phyloP scores from a whole-genome alignment of 23 tunicate species.

The Phallusia fumigata region DNA sequence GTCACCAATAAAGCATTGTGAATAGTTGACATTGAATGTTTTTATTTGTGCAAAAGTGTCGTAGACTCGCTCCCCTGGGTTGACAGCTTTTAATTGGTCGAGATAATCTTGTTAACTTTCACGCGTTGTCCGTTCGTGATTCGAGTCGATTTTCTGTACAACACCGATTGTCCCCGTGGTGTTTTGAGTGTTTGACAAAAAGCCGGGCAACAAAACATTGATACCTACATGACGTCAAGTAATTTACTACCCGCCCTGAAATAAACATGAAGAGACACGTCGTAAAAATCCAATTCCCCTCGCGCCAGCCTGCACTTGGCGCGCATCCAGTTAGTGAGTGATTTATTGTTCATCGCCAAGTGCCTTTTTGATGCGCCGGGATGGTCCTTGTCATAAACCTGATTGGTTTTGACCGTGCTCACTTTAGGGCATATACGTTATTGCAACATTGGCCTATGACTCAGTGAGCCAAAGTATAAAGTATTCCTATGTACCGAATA shows the following conservation, averaged over 20 bases:
- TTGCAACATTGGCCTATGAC: background rate
- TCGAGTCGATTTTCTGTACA: too few species aligned
- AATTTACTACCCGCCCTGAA: background rate
- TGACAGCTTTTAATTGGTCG: too few species aligned
- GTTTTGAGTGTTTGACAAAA: too few species aligned
- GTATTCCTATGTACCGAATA: background rate
- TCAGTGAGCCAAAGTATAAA: background rate
- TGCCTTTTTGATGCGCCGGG: background rate
- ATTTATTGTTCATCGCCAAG: background rate
- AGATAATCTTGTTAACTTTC: too few species aligned
- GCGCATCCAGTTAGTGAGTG: background rate
- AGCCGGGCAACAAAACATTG: background rate
- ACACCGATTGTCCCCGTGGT: too few species aligned
- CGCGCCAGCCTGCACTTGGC: background rate
- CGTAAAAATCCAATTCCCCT: constrained; percentile 4
- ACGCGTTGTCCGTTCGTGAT: too few species aligned
- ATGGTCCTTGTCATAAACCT: background rate
- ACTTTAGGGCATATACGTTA: too few species aligned
- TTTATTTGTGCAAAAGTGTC: too few species aligned
- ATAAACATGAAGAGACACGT: background rate
- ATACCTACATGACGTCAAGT: background rate
- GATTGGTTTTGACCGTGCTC: constrained; percentile 8
- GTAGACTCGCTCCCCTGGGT: too few species aligned
- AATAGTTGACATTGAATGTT: background rate
- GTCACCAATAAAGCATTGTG: background rate